These are phyloP conservation scores for Naja naja DNA, from an alignment of 2,113 vertebrate species.

Conservation along the genomic window DNA sequence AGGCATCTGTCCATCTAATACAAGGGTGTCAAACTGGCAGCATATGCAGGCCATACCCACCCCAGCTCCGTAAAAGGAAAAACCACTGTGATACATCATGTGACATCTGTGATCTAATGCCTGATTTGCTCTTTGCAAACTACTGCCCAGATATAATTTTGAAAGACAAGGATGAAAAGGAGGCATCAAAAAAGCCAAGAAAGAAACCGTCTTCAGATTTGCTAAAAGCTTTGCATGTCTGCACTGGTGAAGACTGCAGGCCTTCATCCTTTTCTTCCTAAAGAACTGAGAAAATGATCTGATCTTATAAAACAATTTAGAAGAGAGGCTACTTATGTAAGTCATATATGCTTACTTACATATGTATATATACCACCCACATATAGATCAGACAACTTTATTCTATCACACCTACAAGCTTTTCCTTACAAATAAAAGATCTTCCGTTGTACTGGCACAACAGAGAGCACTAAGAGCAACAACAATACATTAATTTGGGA, in stretches of 20 bases:
- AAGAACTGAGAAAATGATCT: not conserved
- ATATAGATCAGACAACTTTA: not conserved
- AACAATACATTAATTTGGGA: too few relatives aligned
- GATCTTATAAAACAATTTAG: not conserved
- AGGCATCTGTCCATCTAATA: not conserved
- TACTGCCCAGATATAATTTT: not conserved
- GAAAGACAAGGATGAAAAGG: conserved; percentile 9
- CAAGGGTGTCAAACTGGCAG: too few relatives aligned
- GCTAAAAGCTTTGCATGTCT: conserved; percentile 27
- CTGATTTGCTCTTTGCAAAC: too few relatives aligned
- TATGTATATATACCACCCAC: not conserved
- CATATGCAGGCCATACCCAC: too few relatives aligned
- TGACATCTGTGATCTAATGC: too few relatives aligned
- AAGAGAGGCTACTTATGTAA: fast-evolving
- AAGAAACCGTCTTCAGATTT: conserved; percentile 8
- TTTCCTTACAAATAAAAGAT: not conserved
- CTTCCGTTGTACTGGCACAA: not conserved
- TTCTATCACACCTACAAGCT: not conserved
- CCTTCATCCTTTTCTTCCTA: conserved; percentile 3
- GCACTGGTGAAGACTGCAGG: conserved; percentile 31
- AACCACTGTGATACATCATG: too few relatives aligned
- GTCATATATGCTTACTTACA: not conserved
- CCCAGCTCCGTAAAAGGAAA: too few relatives aligned
- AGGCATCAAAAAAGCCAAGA: conserved; percentile 27
- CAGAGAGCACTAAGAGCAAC: not conserved